Base-by-base conservation (phyloP, 2,113 vertebrate species). In the Gymnorhina tibicen region DNA sequence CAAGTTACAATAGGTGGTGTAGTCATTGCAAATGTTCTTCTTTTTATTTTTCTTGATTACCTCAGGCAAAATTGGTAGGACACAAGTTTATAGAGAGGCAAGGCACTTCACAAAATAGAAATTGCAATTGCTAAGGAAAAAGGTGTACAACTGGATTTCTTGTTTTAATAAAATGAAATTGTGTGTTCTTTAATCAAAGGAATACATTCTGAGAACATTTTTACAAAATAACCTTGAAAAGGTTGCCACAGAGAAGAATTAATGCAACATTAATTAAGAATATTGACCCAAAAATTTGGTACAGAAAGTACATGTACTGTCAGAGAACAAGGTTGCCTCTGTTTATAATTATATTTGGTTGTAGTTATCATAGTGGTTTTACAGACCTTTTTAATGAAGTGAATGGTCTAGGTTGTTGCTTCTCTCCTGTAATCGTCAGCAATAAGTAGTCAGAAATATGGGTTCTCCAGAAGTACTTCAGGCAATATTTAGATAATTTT, bases 251-350 rank as follows among this genome's bases (percentile, higher is more conserved):
- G 64, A 74, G 42, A 86, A 89, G 62, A 93, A 90, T 53, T 89
- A 94, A 73, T 82, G 19, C 9, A 46, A 50, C 37, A 59, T 74
- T 96, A 94, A 93, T 95, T 93, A 92, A 83, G 50, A 93, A 70
- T 80, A 93, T 94, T 91, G 89, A 91, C 83, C 37, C 44, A 86
- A 78, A 50, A 78, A 59, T 78, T 91, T 60, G 24, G 28, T 93
- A 85, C 78, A 90, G 82, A 94, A 87, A 59, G 35, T 85, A 50
- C 26, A 6, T 46, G 50, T 85, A 50, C 70, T 88, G 80, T 88
- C 70, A 91, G 70, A 90, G 87, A 80, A 67, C 85, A 77, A 80
- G 80, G 42, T 76, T 79, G 8, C 50, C 50, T 85, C 16, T 8
- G 22, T 90, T 53, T 55, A 16, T 90, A 83, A 88, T 92, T 88